Conservation (phyloP, 2,888 invertebrate genomes). For the Enchytraeus crypticus region DNA sequence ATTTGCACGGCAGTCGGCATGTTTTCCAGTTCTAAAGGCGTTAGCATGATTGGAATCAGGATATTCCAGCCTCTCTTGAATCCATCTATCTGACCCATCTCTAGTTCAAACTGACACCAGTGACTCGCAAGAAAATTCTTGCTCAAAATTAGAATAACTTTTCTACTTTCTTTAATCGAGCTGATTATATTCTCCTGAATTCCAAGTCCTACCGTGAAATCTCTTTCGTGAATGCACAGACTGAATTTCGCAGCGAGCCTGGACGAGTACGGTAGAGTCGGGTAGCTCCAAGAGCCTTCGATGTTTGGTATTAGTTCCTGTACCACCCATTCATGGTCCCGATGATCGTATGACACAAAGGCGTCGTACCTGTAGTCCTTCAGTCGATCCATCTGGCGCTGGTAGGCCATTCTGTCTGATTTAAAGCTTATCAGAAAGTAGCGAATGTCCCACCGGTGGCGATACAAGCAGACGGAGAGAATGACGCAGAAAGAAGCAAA, state of each 20-base stretch:
- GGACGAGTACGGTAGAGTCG: too few species aligned
- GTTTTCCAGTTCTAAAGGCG: neutral
- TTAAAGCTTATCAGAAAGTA: neutral
- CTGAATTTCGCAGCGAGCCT: too few species aligned
- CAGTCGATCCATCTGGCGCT: too few species aligned
- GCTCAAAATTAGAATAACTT: neutral
- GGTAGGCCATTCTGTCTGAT: too few species aligned
- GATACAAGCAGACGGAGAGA: neutral
- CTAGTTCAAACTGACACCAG: conserved; percentile 7
- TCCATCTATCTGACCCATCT: conserved; percentile 6
- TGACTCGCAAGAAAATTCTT: conserved; percentile 3
- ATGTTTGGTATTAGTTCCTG: conserved; percentile 4
- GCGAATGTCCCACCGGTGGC: conserved; percentile 6
- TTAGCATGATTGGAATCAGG: conserved; percentile 5
- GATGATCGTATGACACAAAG: conserved; percentile 2
- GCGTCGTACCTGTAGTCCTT: too few species aligned
- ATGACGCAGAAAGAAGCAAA: neutral
- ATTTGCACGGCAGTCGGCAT: neutral
- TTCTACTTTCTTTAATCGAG: conserved; percentile 4
- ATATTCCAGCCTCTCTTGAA: conserved; percentile 6
- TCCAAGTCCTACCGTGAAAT: neutral
- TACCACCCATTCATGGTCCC: neutral
- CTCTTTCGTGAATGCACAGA: conserved; percentile 7
- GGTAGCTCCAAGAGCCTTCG: too few species aligned
- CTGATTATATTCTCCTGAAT: conserved; percentile 1